Conservation (phyloP, 1,140 invertebrate genomes). For the Magallana ariakensis region DNA sequence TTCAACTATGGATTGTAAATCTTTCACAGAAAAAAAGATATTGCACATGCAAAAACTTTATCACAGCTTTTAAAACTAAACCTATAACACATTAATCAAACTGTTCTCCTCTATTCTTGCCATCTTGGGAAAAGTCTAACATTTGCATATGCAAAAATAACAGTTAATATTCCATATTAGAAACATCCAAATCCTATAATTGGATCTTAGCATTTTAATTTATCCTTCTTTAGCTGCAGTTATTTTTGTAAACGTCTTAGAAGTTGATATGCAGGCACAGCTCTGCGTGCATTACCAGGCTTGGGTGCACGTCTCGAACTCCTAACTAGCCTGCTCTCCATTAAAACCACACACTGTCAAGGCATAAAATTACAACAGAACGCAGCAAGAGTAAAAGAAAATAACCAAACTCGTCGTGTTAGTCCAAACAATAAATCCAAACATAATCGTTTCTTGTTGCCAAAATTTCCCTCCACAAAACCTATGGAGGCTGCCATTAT, state of each 20-base stretch:
- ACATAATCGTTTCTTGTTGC: not conserved
- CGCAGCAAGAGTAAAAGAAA: not conserved
- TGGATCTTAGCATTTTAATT: no score
- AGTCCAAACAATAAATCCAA: not conserved
- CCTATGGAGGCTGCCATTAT: constrained; percentile 28
- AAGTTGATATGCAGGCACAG: no score
- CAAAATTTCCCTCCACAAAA: constrained; percentile 17
- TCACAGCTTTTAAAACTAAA: no score
- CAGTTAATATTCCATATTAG: no score
- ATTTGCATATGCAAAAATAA: no score
- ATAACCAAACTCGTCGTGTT: not conserved
- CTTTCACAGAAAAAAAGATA: not conserved
- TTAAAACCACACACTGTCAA: constrained; percentile 5
- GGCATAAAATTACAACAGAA: not conserved
- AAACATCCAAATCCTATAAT: no score
- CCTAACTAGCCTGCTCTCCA: constrained; percentile 1
- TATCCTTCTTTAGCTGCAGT: no score
- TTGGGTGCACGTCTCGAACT: not conserved
- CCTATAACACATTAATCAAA: no score
- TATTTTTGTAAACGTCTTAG: no score
- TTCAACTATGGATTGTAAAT: not conserved
- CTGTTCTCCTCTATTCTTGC: no score
- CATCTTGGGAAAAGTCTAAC: no score
- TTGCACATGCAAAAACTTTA: not conserved
- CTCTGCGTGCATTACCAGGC: not conserved